phyloP scores from a whole-genome alignment of 1,140 invertebrate genomes.

The Leucophenga varia region DNA sequence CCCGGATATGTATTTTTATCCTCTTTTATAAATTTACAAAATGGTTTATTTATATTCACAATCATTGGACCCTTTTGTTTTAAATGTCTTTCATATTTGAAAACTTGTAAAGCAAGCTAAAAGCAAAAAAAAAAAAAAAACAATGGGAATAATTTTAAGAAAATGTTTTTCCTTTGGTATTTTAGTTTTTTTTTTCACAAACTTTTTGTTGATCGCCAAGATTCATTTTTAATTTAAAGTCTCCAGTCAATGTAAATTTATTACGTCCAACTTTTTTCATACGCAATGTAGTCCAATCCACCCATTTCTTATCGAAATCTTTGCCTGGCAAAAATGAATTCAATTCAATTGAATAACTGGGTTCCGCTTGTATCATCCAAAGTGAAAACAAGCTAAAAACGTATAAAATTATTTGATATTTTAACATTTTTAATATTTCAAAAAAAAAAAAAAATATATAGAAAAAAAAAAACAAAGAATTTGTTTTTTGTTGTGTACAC shows the following conservation, averaged over 20 bases:
- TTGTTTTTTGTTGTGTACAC: no score
- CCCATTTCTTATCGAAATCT: conserved; percentile 26
- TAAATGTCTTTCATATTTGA: conserved; percentile 18
- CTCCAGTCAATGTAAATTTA: conserved; percentile 25
- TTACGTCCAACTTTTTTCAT: conserved; percentile 40
- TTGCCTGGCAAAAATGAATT: conserved; percentile 27
- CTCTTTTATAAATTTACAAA: conserved; percentile 40
- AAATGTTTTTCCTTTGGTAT: no score
- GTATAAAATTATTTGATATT: no score
- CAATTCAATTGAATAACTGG: conserved; percentile 29
- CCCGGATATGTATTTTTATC: conserved; percentile 37
- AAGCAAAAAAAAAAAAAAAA: background rate
- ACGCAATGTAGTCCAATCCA: conserved; percentile 33
- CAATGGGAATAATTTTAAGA: no score
- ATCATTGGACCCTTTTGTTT: conserved; percentile 27
- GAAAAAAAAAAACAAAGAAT: no score
- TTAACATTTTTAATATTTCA: no score
- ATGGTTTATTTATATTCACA: conserved; percentile 34
- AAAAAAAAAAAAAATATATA: no score
- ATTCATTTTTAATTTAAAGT: conserved; percentile 34
- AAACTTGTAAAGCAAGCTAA: conserved; percentile 28
- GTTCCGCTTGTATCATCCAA: conserved; percentile 23
- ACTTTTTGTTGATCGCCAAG: conserved; percentile 35
- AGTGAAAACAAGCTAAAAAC: no score
- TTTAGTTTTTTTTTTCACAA: no score